Percentiles rank a stretch among this genome's conserved stretches.
Conservation (phyloP, 30 jellyfish, hydroid and myxozoan species). For the Hydractinia symbiolongicarpus region DNA sequence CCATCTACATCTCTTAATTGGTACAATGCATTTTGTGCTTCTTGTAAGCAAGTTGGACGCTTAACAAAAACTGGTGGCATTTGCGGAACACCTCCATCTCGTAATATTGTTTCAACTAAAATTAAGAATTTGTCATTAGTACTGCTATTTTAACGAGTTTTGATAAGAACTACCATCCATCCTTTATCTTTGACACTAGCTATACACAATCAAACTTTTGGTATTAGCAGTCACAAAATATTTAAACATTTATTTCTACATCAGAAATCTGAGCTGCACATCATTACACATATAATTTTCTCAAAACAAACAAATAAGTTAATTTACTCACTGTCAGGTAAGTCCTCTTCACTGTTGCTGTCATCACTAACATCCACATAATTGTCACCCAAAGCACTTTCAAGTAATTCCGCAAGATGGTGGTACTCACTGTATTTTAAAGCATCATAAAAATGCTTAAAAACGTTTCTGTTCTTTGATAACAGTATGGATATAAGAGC, state of each 20-base stretch:
- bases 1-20: constrained; percentile 51
- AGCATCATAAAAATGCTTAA: constrained; percentile 62
- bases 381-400: constrained; percentile 35
- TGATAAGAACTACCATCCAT: no score
- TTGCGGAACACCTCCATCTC: constrained; percentile 96
- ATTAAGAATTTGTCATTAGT: background rate
- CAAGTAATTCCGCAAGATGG: constrained; percentile 63
- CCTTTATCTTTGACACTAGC: no score
- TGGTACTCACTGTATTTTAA: constrained; percentile 52
- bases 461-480: constrained; percentile 41
- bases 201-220: no score
- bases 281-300: background rate
- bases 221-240: no score
- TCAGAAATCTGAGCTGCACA: no score
- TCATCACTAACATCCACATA: constrained; percentile 18
- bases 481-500: constrained; percentile 31
- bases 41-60: constrained; percentile 37
- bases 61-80: constrained; percentile 44
- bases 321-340: constrained; percentile 11
- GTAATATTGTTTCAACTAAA: constrained; percentile 55
- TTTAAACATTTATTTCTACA: no score
- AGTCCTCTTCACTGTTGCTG: constrained; percentile 30
- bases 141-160: no score
- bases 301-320: background rate
- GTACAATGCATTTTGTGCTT: constrained; percentile 47